Base-by-base conservation (phyloP, 2,113 vertebrate genomes). In the Holacanthus passer region DNA sequence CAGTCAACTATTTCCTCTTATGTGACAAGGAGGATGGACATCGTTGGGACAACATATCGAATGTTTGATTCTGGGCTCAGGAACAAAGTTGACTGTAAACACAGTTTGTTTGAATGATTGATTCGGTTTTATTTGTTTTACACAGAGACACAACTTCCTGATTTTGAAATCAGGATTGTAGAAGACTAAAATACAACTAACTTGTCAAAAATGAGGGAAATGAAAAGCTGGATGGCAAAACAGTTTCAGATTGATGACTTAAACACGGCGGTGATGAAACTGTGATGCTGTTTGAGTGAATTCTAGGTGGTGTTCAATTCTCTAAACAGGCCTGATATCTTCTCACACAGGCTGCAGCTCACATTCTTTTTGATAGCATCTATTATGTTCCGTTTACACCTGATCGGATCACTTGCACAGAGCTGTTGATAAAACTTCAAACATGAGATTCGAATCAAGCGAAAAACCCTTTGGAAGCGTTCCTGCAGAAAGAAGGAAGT, bases 401-500 rank as follows among this genome's bases (percentile, higher is more conserved):
- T 47, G 24, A 0, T 19, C 19, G 29, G 3, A 45, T 32, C 17
- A 48, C 45, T 14, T 20, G 55, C 0, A 8, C 29, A 37, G 17
- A n/a, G 5, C 43, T 27, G 6, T 2, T 37, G 16, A 4, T 52
- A 17, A 24, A 8, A 3, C 48, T 32, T 56, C 48, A 41, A 58
- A 52, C 7, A 10, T 1, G 17, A 16, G 50, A 71, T 73, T 81
- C 65, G 79, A 78, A 86, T 53, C 7, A 17, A 10, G 2, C 55
- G 1, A 31, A 24, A 27, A 10, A 48, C 10, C 45, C 13, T 47
- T 14, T 39, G 53, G 58, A 67, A 62, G 22, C 7, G 37, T n/a
- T 63, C 39, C 35, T 52, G 59, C 52, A 86, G 64, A 62, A 68
- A 84, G 22, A n/a, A 37, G 48, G 74, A 88, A 77, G 83, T 71